Conservation (phyloP, 2,888 invertebrate genomes). For the Cheilosia pagana region DNA sequence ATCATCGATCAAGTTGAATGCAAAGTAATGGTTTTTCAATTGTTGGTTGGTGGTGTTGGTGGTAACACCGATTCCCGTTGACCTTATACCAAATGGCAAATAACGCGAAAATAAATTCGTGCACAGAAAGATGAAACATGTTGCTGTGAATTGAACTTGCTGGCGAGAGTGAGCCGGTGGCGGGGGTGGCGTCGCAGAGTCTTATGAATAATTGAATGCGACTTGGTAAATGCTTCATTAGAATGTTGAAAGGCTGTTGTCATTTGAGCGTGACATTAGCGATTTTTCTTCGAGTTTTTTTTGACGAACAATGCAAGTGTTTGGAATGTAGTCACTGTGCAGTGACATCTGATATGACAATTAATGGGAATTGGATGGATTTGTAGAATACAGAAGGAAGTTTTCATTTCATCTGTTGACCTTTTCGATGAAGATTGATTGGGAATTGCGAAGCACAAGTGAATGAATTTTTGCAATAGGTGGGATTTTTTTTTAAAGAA, state of each 20-base stretch:
- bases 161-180: neutral
- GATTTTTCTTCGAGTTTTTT: constrained; percentile 28
- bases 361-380: neutral
- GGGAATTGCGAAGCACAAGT: neutral
- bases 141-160: constrained; percentile 64
- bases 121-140: constrained; percentile 43
- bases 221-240: constrained; percentile 38
- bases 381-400: neutral
- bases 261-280: constrained; percentile 63
- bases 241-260: constrained; percentile 45
- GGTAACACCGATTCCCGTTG: constrained; percentile 50
- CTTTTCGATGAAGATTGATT: neutral
- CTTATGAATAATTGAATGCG: constrained; percentile 63
- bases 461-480: no score
- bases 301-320: constrained; percentile 49
- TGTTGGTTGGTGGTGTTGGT: constrained; percentile 13
- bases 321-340: constrained; percentile 44
- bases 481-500: no score
- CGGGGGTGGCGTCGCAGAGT: no score
- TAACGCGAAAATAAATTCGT: constrained; percentile 55
- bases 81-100: constrained; percentile 70
- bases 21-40: constrained; percentile 65
- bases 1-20: constrained; percentile 70
- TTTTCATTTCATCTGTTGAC: constrained; percentile 15
- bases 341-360: constrained; percentile 31